Conservation (phyloP, 2,888 invertebrate genomes). For the Trachelus stipa region DNA sequence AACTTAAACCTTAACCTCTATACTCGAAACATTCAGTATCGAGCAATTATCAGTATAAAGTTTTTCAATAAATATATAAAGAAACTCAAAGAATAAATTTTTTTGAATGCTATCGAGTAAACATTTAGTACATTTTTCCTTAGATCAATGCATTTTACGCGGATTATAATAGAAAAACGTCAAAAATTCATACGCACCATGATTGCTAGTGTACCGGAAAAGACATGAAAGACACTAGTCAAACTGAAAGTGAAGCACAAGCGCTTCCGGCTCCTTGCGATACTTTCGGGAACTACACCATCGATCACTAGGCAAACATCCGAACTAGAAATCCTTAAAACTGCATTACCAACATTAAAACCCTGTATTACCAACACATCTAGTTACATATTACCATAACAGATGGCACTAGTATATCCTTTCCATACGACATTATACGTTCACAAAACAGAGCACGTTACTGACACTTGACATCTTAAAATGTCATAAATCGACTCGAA, state of each 20-base stretch:
- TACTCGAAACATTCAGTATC: not conserved
- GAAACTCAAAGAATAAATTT: conserved; percentile 8
- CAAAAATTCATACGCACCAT: conserved; percentile 51
- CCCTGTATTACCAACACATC: not conserved
- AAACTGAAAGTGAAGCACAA: conserved; percentile 34
- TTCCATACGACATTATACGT: not conserved
- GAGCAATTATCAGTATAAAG: not conserved
- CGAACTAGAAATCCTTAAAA: not conserved
- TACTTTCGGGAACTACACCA: not conserved
- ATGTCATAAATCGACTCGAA: not conserved
- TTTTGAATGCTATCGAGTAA: not conserved
- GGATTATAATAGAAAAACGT: conserved; percentile 41
- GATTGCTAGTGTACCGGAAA: conserved; percentile 49
- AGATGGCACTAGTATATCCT: not conserved
- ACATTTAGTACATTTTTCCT: not conserved
- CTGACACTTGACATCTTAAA: not conserved
- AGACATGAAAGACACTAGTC: conserved; percentile 31
- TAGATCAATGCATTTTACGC: conserved; percentile 34
- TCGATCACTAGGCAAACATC: too few relatives aligned
- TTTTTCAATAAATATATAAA: conserved; percentile 9
- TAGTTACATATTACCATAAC: not conserved
- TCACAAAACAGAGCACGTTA: not conserved
- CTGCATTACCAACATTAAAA: not conserved
- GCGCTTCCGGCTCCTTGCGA: conserved; percentile 25
- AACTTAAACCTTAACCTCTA: conserved; percentile 5